A percentile compares a stretch with the other conserved stretches of the same genome.
phyloP scores from a whole-genome alignment of 2,888 invertebrate genomes.

The Dichetophora obliterata region DNA sequence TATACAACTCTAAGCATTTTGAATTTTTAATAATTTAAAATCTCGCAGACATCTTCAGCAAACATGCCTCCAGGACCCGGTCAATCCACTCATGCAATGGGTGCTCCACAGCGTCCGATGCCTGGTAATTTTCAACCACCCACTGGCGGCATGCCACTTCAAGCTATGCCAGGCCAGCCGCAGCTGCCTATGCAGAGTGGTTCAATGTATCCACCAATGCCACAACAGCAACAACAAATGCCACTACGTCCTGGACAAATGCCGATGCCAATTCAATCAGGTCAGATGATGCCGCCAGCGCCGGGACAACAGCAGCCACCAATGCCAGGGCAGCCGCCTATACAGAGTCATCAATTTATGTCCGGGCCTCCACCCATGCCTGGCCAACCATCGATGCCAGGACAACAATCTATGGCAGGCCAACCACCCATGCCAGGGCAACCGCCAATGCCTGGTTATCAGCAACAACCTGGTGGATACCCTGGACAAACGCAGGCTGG shows the following conservation, averaged over 20 bases:
- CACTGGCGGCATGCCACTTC: conserved; percentile 33
- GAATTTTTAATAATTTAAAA: conserved; percentile 12
- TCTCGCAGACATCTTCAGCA: conserved; percentile 33
- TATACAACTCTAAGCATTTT: background rate
- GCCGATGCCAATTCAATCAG: conserved; percentile 39
- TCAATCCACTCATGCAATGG: conserved; percentile 46
- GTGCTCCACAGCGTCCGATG: conserved; percentile 40
- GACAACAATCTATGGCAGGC: conserved; percentile 44
- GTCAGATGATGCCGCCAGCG: conserved; percentile 49
- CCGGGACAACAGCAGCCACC: conserved; percentile 57
- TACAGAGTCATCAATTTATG: no score
- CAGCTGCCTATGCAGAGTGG: conserved; percentile 33
- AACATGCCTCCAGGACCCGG: conserved; percentile 50
- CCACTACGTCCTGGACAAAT: conserved; percentile 55
- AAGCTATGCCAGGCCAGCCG: conserved; percentile 23
- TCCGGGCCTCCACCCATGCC: conserved; percentile 55
- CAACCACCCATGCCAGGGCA: conserved; percentile 46
- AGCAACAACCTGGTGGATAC: conserved; percentile 46
- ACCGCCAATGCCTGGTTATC: conserved; percentile 52
- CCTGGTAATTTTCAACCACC: conserved; percentile 9
- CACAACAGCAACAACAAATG: conserved; percentile 45
- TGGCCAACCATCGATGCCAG: conserved; percentile 41
- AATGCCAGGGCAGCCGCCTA: conserved; percentile 61
- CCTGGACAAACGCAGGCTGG: conserved; percentile 47
- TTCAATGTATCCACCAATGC: conserved; percentile 25